These are phyloP conservation scores for Brachionus paranguensis DNA, from an alignment of 1,140 invertebrate genomes.

Conservation along the genomic window DNA sequence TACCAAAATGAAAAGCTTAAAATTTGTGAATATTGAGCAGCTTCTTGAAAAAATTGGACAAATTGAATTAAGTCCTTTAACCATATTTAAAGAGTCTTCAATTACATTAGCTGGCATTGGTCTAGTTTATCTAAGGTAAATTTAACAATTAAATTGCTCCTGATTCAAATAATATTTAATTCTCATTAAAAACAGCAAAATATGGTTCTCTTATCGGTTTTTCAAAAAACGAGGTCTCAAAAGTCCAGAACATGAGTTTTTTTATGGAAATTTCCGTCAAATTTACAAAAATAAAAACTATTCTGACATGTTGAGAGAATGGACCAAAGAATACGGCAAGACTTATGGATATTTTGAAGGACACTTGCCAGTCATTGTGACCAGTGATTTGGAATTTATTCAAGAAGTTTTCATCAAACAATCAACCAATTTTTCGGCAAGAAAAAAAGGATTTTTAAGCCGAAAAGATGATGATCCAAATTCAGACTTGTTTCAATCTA, in stretches of 20 bases:
- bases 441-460: constrained; percentile 40
- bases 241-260: neutral
- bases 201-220: neutral
- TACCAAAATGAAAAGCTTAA: neutral
- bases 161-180: neutral
- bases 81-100: neutral
- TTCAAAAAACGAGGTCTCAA: neutral
- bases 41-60: neutral
- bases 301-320: neutral
- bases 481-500: neutral
- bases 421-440: neutral
- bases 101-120: neutral
- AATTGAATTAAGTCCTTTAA: neutral
- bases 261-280: constrained; percentile 14
- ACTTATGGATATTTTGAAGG: constrained; percentile 35
- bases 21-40: neutral
- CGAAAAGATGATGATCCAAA: neutral
- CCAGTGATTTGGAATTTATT: neutral
- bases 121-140: neutral
- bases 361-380: constrained; percentile 10
- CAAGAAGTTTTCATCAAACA: constrained; percentile 16
- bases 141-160: neutral
- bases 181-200: neutral
- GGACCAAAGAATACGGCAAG: neutral
- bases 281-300: neutral